phyloP scores from a whole-genome alignment of 1,140 invertebrate species.

The Antheraea mylitta region DNA sequence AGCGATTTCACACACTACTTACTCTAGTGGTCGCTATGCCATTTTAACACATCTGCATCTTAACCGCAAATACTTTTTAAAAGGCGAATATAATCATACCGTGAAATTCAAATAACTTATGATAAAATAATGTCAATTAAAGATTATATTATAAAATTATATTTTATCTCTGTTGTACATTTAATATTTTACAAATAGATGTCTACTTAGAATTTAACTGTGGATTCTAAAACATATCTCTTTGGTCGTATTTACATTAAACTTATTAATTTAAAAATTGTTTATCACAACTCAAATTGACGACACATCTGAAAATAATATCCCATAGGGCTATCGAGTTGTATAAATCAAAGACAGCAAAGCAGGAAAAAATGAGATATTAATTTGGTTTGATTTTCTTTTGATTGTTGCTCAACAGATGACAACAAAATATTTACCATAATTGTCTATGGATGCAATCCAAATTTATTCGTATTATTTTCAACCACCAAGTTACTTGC shows the following conservation, averaged over 20 bases:
- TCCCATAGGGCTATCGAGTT: too few species aligned
- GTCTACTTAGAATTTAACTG: neutral
- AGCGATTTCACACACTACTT: neutral
- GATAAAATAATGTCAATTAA: too few species aligned
- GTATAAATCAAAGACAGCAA: too few species aligned
- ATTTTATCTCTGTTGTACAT: neutral
- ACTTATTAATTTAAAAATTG: neutral
- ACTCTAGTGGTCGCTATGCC: neutral
- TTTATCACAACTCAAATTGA: neutral
- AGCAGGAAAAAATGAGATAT: too few species aligned
- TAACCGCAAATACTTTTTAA: neutral
- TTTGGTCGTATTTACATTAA: constrained; percentile 42
- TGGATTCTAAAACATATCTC: constrained; percentile 25
- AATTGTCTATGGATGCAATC: too few species aligned
- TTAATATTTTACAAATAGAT: too few species aligned
- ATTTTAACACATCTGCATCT: neutral
- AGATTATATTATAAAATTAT: neutral
- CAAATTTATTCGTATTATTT: too few species aligned
- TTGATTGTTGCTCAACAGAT: too few species aligned
- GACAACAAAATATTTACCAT: too few species aligned
- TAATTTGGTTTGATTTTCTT: too few species aligned
- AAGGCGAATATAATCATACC: neutral
- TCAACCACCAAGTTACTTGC: too few species aligned
- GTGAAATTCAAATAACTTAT: too few species aligned
- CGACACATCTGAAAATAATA: neutral